Base-by-base conservation (phyloP, 2,888 invertebrate genomes). In the Campopleginae sp. region DNA sequence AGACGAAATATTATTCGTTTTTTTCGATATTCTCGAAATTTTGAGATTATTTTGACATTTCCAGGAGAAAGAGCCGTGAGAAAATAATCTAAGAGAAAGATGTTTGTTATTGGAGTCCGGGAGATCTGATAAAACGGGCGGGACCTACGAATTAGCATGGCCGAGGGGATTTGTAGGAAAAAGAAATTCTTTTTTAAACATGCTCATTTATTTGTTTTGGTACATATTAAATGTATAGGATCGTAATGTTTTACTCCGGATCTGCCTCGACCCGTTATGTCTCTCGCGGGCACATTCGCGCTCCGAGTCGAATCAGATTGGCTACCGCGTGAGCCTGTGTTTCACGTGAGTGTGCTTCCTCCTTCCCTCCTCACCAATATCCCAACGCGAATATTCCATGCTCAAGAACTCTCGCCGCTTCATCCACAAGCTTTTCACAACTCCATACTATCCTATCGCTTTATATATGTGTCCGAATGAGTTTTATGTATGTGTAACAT, bases 221-320 rank as follows among this genome's bases (percentile, higher is more conserved):
- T n/a, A n/a, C 8, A 63, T 33, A 65, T 38, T n/a, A 10, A 65
- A 23, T 44, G 31, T 27, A 6, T 7, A n/a, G 27, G 38, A 27
- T 12, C 17, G 58, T 27, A 44, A 74, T 72, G 79, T 72, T 74
- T 70, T 68, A 61, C 61, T 63, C 70, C 48, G 70, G 70, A 33
- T 80, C 61, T 51, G 51, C 7, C 5, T 44, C 72, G 68, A 76
- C 42, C 81, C 81, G 75, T 81, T 81, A 81, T 76, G 61, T 76
- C 81, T 68, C 38, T 75, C 81, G 44, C 46, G 61, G 48, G 70
- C 31, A 33, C 38, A 31, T 74, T 70, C 75, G 66, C 48, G 66
- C 51, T 27, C 46, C 80, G 75, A 70, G 46, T 76, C 70, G 31
- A 70, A 81, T 76, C 81, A 66, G 77, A 77, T 77, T 54, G 63